Evolutionary conservation across 2,113 vertebrate species (phyloP), one percentile per base, ranked within the genome.

Genomic region (Egretta garzetta): DNA sequence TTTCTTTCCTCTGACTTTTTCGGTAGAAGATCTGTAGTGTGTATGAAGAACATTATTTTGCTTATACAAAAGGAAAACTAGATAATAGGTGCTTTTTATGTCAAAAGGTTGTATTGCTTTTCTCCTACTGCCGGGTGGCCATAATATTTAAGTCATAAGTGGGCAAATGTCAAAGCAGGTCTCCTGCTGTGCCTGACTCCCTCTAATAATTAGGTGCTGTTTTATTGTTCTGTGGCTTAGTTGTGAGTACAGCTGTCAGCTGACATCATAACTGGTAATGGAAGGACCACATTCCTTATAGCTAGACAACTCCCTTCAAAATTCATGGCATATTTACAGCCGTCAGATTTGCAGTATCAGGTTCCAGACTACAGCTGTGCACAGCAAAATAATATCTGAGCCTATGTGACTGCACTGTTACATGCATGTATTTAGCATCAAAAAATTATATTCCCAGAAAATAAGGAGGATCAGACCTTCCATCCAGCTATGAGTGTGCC

Each of bases 141-240:
- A 8, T 53, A 94, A 95, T 95, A 91, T 91, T 94, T 72, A 87
- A 97, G 76, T 93, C 86, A 96, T 73, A 96, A 91, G 85, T 50
- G 94, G 94, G 83, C 80, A 97, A 96, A 95, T 96, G 95, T 97
- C 97, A 96, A 89, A 89, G 88, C 83, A 87, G 86, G 39, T 81
- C 73, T 91, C 95, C 94, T 14, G 21, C 76, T 64, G 93, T 62
- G 83, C 80, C 76, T 85, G 93, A 89, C 86, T 97, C 91, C 88
- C 80, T 96, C 35, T 58, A 45, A 93, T 91, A 95, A 97, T 94
- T 89, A 91, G 96, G 88, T 85, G 93, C 49, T 89, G 76, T 3
- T 94, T 91, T 94, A 84, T 96, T 96, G 93, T 95, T 72, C 73
- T 37, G 73, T 47, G 76, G 28, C 60, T 84, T 53, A 56, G 88